Conservation (phyloP, 2,888 invertebrate genomes). For the Rotaria socialis region DNA sequence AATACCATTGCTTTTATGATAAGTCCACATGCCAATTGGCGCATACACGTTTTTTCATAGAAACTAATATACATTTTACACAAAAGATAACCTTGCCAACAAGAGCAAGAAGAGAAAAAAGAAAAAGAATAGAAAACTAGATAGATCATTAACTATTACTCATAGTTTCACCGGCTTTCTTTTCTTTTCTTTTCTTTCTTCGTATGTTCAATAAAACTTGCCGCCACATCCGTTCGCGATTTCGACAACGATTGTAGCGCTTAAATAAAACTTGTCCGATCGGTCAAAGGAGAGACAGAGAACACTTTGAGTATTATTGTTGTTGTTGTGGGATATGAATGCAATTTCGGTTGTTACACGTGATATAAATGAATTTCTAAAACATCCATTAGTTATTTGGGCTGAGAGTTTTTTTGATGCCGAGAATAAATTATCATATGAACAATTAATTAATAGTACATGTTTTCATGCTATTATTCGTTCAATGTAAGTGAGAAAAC, state of each 20-base stretch:
- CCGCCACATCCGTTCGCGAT: neutral
- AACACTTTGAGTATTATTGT: neutral
- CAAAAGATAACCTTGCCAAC: neutral
- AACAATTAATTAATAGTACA: constrained; percentile 6
- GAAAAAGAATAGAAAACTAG: neutral
- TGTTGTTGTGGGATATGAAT: neutral
- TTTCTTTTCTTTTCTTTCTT: neutral
- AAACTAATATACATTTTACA: neutral
- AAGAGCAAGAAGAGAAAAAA: neutral
- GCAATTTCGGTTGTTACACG: neutral
- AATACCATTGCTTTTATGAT: neutral
- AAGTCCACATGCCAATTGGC: neutral
- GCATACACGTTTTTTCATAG: neutral
- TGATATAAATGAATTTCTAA: constrained; percentile 2
- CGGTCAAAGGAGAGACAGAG: neutral
- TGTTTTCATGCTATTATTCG: constrained; percentile 16
- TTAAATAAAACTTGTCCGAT: neutral
- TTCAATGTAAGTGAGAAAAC: neutral
- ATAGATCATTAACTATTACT: too few relatives aligned
- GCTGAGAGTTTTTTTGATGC: neutral
- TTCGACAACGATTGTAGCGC: neutral
- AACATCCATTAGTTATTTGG: constrained; percentile 2
- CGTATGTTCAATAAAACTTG: neutral
- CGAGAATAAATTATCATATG: neutral
- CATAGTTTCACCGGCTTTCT: too few relatives aligned